phyloP scores from a whole-genome alignment of 1,140 invertebrate species.

The Chironomus striatipennis region DNA sequence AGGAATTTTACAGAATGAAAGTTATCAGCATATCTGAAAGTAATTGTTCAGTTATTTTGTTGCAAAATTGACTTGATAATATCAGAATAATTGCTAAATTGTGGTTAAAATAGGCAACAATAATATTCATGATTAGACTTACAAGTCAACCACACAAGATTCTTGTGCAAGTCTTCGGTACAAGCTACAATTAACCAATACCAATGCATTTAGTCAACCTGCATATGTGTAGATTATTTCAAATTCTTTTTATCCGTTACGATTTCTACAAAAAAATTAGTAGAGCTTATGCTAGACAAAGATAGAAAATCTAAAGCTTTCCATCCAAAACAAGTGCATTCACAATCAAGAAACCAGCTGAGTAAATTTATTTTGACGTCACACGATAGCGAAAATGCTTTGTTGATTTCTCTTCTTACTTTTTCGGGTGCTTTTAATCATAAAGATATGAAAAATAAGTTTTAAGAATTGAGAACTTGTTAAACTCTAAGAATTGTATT shows the following conservation, averaged over 20 bases:
- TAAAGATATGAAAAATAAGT: no score
- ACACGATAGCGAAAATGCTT: background rate
- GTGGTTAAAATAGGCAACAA: no score
- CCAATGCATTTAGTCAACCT: background rate
- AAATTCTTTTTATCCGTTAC: background rate
- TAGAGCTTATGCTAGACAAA: background rate
- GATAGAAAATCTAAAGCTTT: background rate
- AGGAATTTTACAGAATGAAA: no score
- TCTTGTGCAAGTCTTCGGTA: background rate
- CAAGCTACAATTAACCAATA: background rate
- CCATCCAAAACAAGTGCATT: background rate
- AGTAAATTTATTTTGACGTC: background rate
- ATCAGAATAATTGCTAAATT: no score
- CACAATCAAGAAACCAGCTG: background rate
- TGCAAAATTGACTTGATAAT: no score
- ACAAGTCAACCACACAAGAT: background rate
- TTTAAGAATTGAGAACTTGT: no score
- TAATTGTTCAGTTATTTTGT: no score
- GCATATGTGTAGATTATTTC: background rate
- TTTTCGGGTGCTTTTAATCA: background rate
- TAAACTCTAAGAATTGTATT: no score
- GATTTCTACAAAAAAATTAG: background rate
- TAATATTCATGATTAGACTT: no score
- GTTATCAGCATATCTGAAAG: no score
- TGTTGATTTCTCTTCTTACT: background rate